A percentile compares a stretch with the other conserved stretches of the same genome.
Conservation (phyloP, 2,888 invertebrate species). For the Acrobasis consociella region DNA sequence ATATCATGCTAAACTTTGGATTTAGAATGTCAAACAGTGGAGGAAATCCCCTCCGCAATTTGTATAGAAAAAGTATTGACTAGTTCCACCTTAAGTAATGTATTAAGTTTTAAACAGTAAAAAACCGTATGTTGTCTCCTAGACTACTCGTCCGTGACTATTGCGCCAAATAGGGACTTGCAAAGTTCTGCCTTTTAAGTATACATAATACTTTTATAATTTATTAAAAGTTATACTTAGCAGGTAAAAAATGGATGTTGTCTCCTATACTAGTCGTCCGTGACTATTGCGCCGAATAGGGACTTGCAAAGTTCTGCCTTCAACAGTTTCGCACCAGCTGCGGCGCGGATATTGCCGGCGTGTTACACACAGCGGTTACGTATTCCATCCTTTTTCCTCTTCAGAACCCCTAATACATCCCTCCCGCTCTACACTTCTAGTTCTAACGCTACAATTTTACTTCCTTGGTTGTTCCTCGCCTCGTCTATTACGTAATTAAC, state of each 20-base stretch:
- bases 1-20: too few relatives aligned
- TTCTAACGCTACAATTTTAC: constrained; percentile 6
- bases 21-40: too few relatives aligned
- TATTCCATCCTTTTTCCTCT: constrained; percentile 8
- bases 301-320: constrained; percentile 20
- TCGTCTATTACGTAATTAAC: constrained; percentile 1
- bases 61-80: too few relatives aligned
- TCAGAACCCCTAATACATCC: not conserved
- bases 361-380: constrained; percentile 16
- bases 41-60: too few relatives aligned
- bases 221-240: too few relatives aligned
- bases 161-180: constrained; percentile 21
- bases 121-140: not conserved
- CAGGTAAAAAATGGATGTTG: too few relatives aligned
- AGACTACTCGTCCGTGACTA: constrained; percentile 21
- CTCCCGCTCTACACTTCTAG: not conserved
- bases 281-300: constrained; percentile 22
- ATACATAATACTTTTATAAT: too few relatives aligned
- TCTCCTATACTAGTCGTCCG: constrained; percentile 18
- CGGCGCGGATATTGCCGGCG: constrained; percentile 18
- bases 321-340: constrained; percentile 22
- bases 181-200: constrained; percentile 16
- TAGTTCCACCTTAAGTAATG: too few relatives aligned
- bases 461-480: not conserved
- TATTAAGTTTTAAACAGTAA: too few relatives aligned